A percentile compares a stretch with the other conserved stretches of the same genome.
Conservation (phyloP, 2,888 invertebrate species). For the Norana najaformis region DNA sequence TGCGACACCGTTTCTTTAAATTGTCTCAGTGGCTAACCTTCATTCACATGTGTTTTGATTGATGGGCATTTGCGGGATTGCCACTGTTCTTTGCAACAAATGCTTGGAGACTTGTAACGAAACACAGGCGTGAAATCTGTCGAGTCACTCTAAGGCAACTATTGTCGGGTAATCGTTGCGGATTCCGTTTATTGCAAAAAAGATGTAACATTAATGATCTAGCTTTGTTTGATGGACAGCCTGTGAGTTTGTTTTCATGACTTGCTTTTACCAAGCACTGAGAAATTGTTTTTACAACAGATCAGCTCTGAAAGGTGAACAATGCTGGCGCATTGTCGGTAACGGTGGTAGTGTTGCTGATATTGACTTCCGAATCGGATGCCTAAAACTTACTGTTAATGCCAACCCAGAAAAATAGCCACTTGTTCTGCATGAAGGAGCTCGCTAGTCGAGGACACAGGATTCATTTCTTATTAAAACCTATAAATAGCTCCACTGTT, state of each 20-base stretch:
- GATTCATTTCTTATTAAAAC: conserved; percentile 13
- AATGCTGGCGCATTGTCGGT: background rate
- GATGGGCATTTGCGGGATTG: background rate
- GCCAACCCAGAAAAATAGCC: background rate
- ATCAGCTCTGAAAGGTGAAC: background rate
- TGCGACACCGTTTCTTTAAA: background rate
- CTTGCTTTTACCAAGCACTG: background rate
- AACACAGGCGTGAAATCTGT: background rate
- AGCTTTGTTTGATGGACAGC: background rate
- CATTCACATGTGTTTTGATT: background rate
- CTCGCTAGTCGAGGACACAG: background rate
- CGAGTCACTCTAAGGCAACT: too few relatives aligned
- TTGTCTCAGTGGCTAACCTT: background rate
- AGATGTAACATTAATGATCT: background rate
- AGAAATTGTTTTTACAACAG: background rate
- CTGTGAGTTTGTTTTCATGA: too few relatives aligned
- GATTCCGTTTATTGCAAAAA: background rate
- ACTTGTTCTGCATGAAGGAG: background rate
- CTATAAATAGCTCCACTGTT: too few relatives aligned
- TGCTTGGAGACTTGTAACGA: background rate
- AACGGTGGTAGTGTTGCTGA: background rate
- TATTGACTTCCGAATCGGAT: background rate
- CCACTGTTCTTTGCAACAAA: background rate
- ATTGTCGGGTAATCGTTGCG: too few relatives aligned
- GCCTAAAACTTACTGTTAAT: background rate